Evolutionary conservation across 2,888 invertebrate species (phyloP), one percentile per base, ranked within the genome.

Genomic region (Polyommatus icarus): DNA sequence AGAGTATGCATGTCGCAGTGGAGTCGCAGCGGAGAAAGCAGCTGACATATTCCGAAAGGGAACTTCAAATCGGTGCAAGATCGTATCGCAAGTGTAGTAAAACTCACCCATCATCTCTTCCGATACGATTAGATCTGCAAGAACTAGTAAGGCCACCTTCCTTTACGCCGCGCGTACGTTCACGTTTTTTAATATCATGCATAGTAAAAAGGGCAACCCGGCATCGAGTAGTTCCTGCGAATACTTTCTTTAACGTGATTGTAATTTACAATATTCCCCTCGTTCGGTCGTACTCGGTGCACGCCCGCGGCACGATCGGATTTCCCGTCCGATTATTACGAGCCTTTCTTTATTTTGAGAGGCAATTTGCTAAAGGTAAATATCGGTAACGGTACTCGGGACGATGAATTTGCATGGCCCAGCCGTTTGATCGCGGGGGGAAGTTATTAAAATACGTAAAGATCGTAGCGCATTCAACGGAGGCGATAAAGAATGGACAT

Each of bases 401-500:
- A 86, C 86, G 87, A 86, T 85, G 88, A 86, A 91, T 93, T 92
- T 92, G 92, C 92, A 92, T 92, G 90, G 90, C 88, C 88, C 87
- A 88, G 87, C 89, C 89, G 91, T 92, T 91, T 91, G 87, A 85
- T 88, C 86, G 89, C 85, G 87, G 88, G 88, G 89, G 88, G 90
- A 91, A 89, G 89, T 91, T 92, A 92, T 92, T 93, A 91, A 92
- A 92, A 92, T 91, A 89, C 89, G 87, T 90, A 90, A 91, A 92
- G 90, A 91, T 92, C 87, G 88, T 83, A 88, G 87, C 84, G 90
- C 86, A 88, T 90, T 91, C 86, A 89, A 87, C 80, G 83, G 86
- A 84, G 86, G 87, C 88, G 91, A 92, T 93, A 92, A 92, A 90
- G 88, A 87, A 90, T 88, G 88, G 89, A 89, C 89, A 89, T 89